A percentile compares a stretch with the other conserved stretches of the same genome.
Evolutionary conservation across 1,140 invertebrate genomes (phyloP).

Genomic region (Brachionus rotundiformis): DNA sequence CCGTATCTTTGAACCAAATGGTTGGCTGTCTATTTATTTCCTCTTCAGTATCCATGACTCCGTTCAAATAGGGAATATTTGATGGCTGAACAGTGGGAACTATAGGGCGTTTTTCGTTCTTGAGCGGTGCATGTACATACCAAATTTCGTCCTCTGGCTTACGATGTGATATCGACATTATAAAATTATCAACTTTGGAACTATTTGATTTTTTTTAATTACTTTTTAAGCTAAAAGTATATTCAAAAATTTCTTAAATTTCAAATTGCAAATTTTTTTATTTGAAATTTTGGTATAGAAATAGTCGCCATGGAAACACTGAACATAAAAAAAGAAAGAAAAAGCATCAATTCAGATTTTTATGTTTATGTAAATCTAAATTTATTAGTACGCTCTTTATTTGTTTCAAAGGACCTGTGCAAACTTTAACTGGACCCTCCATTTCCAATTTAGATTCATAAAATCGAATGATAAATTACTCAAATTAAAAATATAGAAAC

Average conservation of each 20-base stretch:
- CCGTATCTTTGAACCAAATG: slow-evolving; percentile 34
- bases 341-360: slow-evolving; percentile 28
- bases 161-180: slow-evolving; percentile 32
- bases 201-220: neutral
- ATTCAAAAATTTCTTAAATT: neutral
- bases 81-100: slow-evolving; percentile 37
- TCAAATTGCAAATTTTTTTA: slow-evolving; percentile 20
- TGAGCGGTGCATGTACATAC: slow-evolving; percentile 47
- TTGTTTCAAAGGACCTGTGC: neutral
- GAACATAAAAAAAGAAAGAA: neutral
- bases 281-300: slow-evolving; percentile 43
- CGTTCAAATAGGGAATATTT: slow-evolving; percentile 51
- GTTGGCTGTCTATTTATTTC: neutral
- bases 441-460: neutral
- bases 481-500: neutral
- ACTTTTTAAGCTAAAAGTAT: neutral
- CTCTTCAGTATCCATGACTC: slow-evolving; percentile 43
- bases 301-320: slow-evolving; percentile 33
- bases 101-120: slow-evolving; percentile 22
- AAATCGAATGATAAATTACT: slow-evolving; percentile 10
- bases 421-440: neutral
- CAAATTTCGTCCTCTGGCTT: slow-evolving; percentile 52
- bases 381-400: slow-evolving; percentile 7
- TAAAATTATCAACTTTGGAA: neutral
- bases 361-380: slow-evolving; percentile 43